Conservation (phyloP, 2,797 vertebrate genomes). For the Poeciliopsis paucimaculata region DNA sequence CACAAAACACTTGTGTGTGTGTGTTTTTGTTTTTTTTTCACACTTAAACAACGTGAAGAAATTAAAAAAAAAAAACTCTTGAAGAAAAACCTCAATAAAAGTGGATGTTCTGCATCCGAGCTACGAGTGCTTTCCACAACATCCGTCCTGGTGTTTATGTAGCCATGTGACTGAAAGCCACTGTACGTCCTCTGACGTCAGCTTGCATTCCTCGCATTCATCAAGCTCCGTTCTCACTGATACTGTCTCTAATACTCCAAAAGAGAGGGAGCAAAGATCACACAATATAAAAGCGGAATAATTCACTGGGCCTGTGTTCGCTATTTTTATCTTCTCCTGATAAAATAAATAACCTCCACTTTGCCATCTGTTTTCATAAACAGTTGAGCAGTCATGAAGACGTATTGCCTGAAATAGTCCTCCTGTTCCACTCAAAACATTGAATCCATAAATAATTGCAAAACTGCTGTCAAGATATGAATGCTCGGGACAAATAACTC, state of each 20-base stretch:
- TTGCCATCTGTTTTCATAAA: constrained; percentile 66
- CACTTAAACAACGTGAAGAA: constrained; percentile 21
- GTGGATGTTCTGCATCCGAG: constrained; percentile 32
- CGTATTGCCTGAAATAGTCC: constrained; percentile 64
- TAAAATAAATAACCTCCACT: constrained; percentile 62
- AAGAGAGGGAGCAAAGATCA: constrained; percentile 55
- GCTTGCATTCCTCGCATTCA: constrained; percentile 70
- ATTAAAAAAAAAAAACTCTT: constrained; percentile 18
- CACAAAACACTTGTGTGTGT: constrained; percentile 55
- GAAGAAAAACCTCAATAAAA: constrained; percentile 40
- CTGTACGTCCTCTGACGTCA: constrained; percentile 63
- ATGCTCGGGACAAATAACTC: constrained; percentile 52
- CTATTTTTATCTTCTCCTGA: constrained; percentile 57
- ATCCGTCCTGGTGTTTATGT: constrained; percentile 64
- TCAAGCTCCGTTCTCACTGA: constrained; percentile 65
- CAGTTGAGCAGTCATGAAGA: constrained; percentile 46
- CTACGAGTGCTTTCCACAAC: constrained; percentile 33
- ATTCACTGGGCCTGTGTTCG: constrained; percentile 50
- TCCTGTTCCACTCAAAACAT: constrained; percentile 66
- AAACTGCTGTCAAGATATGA: constrained; percentile 60
- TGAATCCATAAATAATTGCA: constrained; percentile 63
- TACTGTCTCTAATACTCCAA: constrained; percentile 50
- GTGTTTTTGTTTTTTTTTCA: constrained; percentile 50
- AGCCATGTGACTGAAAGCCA: constrained; percentile 65
- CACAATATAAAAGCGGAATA: constrained; percentile 56